Evolutionary conservation across 2,113 vertebrate species (phyloP), one percentile per base, ranked within the genome.

Genomic region (Rafetus swinhoei): DNA sequence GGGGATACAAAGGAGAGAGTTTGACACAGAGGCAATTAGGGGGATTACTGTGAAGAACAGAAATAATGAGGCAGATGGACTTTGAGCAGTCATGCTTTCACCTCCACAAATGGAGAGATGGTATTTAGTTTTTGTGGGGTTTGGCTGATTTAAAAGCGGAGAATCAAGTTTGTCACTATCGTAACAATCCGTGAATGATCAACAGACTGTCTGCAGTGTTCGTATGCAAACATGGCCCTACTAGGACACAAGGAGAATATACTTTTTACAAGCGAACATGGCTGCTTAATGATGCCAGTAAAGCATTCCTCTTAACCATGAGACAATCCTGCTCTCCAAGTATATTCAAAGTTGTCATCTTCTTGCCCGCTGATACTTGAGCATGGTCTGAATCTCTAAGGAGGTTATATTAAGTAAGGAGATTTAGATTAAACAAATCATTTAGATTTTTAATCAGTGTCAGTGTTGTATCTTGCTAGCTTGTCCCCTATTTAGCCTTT

Each of bases 21-120:
- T 25, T 90, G 85, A 80, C 53, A 25, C 4, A 6, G 7, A 22
- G 82, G 55, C 10, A 84, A 85, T 83, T 52, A 74, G n/a, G 0
- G 1, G 5, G 79, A 55, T 35, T 60, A 52, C 5, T 16, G 9
- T 45, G 54, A 89, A 54, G 2, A 6, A 55, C 21, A 32, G 79
- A 32, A 74, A 54, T 25, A 72, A 60, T 35, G 19, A 39, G 83
- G 89, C 74, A 32, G 52, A 77, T 16, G 55, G 82, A 12, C 62
- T 25, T 21, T 0, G 10, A 81, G 81, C 0, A 1, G 57, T 72
- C 32, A 0, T 13, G 39, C 62, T 82, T 29, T 76, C 87, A 53
- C 45, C 77, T n/a, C 79, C 2, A 0, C 29, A 2, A n/a, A 79
- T 1, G 32, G 53, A 57, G 35, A 80, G 50, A 62, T 0, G 1